phyloP scores from a whole-genome alignment of 2,113 vertebrate genomes.

The Dinomys branickii region DNA sequence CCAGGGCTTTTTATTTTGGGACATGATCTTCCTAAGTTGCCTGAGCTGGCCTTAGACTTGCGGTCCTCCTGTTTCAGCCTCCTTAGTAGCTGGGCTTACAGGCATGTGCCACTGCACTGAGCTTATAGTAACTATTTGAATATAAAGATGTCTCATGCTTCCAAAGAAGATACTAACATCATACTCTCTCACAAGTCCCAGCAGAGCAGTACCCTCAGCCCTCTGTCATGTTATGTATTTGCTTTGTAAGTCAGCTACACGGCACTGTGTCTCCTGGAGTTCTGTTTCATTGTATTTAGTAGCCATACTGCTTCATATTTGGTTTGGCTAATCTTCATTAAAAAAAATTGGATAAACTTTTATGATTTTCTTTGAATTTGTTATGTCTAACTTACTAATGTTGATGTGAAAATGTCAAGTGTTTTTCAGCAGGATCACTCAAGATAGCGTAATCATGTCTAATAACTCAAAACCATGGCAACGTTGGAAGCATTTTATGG shows the following conservation, averaged over 20 bases:
- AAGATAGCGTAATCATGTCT: not conserved
- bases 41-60: not conserved
- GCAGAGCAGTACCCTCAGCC: not conserved
- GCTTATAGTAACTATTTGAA: not conserved
- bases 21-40: not conserved
- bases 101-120: not conserved
- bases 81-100: not conserved
- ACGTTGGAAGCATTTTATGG: slow-evolving; percentile 9
- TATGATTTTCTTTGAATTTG: slow-evolving; percentile 27
- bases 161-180: not conserved
- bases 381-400: slow-evolving; percentile 37
- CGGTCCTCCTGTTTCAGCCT: not conserved
- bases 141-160: slow-evolving; percentile 32
- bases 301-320: slow-evolving; percentile 40
- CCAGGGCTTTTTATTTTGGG: not conserved
- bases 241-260: not conserved
- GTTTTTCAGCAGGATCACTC: slow-evolving; percentile 41
- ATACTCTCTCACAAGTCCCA: not conserved
- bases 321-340: not conserved
- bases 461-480: slow-evolving; percentile 36
- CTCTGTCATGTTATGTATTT: not conserved
- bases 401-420: slow-evolving; percentile 19
- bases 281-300: not conserved
- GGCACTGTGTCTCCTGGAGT: not conserved
- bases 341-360: not conserved